Base-by-base conservation (phyloP, 2,797 vertebrate species). In the Clarias laeviceps region DNA sequence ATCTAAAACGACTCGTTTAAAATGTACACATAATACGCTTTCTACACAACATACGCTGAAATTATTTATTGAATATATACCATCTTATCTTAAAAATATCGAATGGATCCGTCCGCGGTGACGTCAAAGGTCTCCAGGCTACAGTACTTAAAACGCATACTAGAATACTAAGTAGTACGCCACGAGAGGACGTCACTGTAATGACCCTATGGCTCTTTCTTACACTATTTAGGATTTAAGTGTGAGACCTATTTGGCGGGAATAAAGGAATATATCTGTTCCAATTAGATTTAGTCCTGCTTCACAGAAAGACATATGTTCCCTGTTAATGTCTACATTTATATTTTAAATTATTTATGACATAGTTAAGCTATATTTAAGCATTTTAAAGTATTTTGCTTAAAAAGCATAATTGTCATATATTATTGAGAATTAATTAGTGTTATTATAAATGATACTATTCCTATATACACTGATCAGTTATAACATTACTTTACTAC, bases 61-160 rank as follows among this genome's bases (percentile, higher is more conserved):
- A 17, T 20, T 57, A 50, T 62, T 61, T 40, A n/a, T 24, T 17
- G 57, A 27, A 79, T 9, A 17, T n/a, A 3, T 40, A 34, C 4
- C 29, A 0, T 62, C 27, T 32, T 34, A 18, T 3, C 45, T 12
- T 62, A 37, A 40, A 62, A 79, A 40, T 7, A 34, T 15, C 57
- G 20, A 79, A 79, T 79, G 32, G 76, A 79, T 4, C 12, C 32
- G 76, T 37, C 76, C 76, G 57, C n/a, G 17, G 37, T 79, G 76
- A 79, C 76, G 76, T 3, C 57, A 79, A 22, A 17, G 6, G 29
- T 57, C 22, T 34, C 74, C 54, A 57, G 73, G 73, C 17, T 61
- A 59, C 18, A 0, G 29, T 11, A n/a, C 3, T 18, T 7, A 18
- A 78, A 24, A 79, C 22, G 32, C 76, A 8, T n/a, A 79, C 76